Conservation (phyloP, 2,888 invertebrate genomes). For the Apotomis betuletana region DNA sequence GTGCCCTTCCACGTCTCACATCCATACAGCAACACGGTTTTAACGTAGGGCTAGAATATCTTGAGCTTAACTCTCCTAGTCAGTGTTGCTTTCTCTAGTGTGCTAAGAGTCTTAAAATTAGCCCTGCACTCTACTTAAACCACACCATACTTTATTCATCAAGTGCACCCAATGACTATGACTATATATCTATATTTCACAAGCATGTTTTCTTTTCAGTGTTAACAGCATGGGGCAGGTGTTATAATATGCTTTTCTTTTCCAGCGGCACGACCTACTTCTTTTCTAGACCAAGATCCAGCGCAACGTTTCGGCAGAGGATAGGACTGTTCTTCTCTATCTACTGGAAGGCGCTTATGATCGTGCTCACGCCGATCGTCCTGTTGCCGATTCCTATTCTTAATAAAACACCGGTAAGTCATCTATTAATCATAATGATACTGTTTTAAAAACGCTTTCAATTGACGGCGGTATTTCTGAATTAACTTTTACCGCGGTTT, state of each 20-base stretch:
- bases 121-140: no score
- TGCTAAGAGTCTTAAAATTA: no score
- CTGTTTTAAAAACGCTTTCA: neutral
- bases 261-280: conserved; percentile 77
- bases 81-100: no score
- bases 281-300: conserved; percentile 69
- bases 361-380: conserved; percentile 87
- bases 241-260: conserved; percentile 53
- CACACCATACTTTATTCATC: no score
- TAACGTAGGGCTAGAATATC: no score
- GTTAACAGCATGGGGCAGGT: conserved; percentile 48
- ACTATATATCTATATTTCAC: neutral
- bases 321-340: conserved; percentile 81
- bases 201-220: conserved; percentile 39
- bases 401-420: conserved; percentile 81
- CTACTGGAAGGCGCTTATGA: conserved; percentile 90
- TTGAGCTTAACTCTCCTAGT: no score
- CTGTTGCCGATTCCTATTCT: conserved; percentile 87
- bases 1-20: no score
- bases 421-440: neutral
- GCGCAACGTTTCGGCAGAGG: conserved; percentile 68
- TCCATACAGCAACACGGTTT: no score
- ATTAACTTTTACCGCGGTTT: no score
- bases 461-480: no score
- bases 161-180: neutral